These are phyloP conservation scores for Rugalucina vietnamica DNA, from an alignment of 2,888 invertebrate species.

Conservation along the genomic window DNA sequence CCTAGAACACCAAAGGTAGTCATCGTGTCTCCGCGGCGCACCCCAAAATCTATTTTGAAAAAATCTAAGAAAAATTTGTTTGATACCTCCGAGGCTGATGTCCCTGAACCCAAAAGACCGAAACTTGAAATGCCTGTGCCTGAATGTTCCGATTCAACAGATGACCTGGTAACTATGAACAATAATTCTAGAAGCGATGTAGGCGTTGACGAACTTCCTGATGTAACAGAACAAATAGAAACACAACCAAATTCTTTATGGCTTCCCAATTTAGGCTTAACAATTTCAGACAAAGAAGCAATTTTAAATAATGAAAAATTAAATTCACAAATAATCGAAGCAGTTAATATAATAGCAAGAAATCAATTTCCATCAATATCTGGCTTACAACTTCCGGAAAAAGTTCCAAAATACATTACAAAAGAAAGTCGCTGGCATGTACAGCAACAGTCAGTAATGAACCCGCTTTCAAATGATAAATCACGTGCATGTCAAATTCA, in stretches of 20 bases:
- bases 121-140: not conserved
- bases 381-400: not conserved
- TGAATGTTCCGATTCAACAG: no score
- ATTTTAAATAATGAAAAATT: not conserved
- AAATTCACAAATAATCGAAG: not conserved
- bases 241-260: no score
- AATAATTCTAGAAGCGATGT: no score
- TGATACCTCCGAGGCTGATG: not conserved
- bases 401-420: not conserved
- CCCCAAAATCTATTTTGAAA: not conserved
- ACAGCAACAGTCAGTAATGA: not conserved
- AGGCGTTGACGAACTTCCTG: no score
- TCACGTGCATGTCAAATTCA: constrained; percentile 30
- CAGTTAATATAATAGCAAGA: not conserved
- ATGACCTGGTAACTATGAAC: no score
- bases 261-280: not conserved
- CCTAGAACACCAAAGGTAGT: not conserved
- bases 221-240: no score
- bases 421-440: not conserved
- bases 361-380: not conserved
- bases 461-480: not conserved
- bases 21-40: not conserved
- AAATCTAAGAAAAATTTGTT: not conserved
- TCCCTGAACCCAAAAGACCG: not conserved
- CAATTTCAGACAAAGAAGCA: not conserved